Evolutionary conservation across 1,140 invertebrate genomes (phyloP).

Genomic region (Philotrypesis tridentata): DNA sequence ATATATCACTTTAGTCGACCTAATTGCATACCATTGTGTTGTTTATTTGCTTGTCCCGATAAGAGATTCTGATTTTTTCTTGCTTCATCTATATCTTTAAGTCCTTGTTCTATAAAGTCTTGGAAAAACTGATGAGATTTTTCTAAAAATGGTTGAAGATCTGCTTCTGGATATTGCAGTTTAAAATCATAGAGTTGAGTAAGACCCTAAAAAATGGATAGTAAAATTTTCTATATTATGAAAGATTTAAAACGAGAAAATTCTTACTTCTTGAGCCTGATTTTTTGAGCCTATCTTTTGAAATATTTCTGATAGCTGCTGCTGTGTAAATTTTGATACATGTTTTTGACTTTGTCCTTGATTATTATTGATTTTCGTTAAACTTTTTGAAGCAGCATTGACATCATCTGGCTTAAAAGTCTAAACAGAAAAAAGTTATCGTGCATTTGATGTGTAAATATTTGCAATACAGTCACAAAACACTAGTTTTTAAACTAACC

Average conservation of each 20-base stretch:
- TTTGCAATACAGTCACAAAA: neutral
- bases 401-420: slow-evolving; percentile 74
- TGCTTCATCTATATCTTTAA: slow-evolving; percentile 85
- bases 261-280: slow-evolving; percentile 83
- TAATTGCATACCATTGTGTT: too few relatives aligned
- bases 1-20: too few relatives aligned
- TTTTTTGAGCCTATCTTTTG: slow-evolving; percentile 93
- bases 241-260: neutral
- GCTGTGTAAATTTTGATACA: slow-evolving; percentile 84
- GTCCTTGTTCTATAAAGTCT: slow-evolving; percentile 91
- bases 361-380: slow-evolving; percentile 63
- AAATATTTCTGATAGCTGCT: slow-evolving; percentile 91
- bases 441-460: slow-evolving; percentile 34
- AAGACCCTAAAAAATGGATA: slow-evolving; percentile 78
- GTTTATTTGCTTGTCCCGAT: slow-evolving; percentile 60
- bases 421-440: slow-evolving; percentile 54
- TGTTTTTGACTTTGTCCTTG: slow-evolving; percentile 70
- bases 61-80: slow-evolving; percentile 71
- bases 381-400: slow-evolving; percentile 66
- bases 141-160: slow-evolving; percentile 88
- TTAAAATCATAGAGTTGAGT: slow-evolving; percentile 92
- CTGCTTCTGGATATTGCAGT: slow-evolving; percentile 91
- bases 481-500: slow-evolving; percentile 68
- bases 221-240: neutral
- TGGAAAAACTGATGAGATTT: slow-evolving; percentile 94